Evolutionary conservation across 2,113 vertebrate species (phyloP).

Genomic region (Sphaerodactylus townsendi): DNA sequence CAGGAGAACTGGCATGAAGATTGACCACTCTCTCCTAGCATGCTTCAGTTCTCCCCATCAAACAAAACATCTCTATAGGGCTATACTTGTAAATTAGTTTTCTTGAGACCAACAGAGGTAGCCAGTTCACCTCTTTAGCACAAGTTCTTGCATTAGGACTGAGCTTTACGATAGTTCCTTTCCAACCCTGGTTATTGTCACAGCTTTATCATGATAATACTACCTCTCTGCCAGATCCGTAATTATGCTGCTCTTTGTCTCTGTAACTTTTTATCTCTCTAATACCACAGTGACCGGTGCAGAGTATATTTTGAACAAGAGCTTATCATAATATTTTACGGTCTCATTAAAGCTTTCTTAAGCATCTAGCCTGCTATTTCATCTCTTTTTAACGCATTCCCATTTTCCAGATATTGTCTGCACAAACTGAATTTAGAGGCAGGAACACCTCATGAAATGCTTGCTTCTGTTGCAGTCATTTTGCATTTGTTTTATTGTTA

Average conservation of each 20-base stretch:
- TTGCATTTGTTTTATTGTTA: slow-evolving; percentile 63
- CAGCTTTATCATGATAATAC: slow-evolving; percentile 5
- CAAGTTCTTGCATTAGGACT: neutral
- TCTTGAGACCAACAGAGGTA: neutral
- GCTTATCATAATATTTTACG: slow-evolving; percentile 64
- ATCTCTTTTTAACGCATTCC: slow-evolving; percentile 57
- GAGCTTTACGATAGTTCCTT: neutral
- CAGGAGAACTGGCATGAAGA: neutral
- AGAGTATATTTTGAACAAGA: slow-evolving; percentile 44
- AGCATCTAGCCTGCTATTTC: slow-evolving; percentile 57
- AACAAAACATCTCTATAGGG: neutral
- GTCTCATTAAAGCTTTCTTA: slow-evolving; percentile 63
- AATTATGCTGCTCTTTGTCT: slow-evolving; percentile 28
- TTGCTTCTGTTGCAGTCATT: slow-evolving; percentile 59
- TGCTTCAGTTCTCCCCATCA: neutral
- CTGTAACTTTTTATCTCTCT: slow-evolving; percentile 33
- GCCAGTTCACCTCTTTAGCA: neutral
- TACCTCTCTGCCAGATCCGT: slow-evolving; percentile 39
- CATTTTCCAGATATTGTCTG: slow-evolving; percentile 53
- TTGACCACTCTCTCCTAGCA: neutral
- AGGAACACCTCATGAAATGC: slow-evolving; percentile 52
- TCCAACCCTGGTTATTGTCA: neutral
- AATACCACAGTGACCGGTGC: slow-evolving; percentile 20
- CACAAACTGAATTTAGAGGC: slow-evolving; percentile 53
- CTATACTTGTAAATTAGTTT: neutral